Percentiles rank a stretch among this genome's conserved stretches.
Evolutionary conservation across 2,113 vertebrate genomes (phyloP).

Genomic region (Sturnira hondurensis): DNA sequence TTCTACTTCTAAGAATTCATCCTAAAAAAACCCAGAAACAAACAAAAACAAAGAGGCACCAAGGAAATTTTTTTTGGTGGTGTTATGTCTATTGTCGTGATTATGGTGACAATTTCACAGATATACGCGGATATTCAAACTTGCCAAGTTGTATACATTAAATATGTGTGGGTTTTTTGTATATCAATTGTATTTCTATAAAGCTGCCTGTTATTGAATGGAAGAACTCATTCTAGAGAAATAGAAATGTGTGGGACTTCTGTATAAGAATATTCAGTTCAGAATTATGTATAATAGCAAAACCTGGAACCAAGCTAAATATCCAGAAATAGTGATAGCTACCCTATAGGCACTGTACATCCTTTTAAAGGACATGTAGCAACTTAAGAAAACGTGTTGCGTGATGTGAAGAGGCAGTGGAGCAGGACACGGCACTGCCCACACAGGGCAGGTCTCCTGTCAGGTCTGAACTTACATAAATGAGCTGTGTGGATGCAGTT

Average conservation of each 20-base stretch:
- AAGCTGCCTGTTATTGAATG: neutral
- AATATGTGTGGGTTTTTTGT: neutral
- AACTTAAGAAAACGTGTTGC: slow-evolving; percentile 8
- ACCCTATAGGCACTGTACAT: neutral
- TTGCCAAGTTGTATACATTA: neutral
- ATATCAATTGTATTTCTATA: neutral
- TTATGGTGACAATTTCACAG: neutral
- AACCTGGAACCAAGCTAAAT: neutral
- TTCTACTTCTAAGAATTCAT: neutral
- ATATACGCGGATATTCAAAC: neutral
- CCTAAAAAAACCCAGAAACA: neutral
- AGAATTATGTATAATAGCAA: slow-evolving; percentile 22
- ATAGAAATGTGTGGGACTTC: neutral
- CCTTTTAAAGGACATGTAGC: neutral
- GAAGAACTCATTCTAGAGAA: neutral
- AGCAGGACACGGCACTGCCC: neutral
- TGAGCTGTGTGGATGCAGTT: neutral
- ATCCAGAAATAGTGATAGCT: neutral
- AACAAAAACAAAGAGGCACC: neutral
- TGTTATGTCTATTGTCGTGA: neutral
- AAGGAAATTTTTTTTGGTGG: neutral
- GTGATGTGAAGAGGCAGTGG: neutral
- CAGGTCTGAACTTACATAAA: neutral
- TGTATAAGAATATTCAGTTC: neutral
- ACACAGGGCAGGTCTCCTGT: neutral